Percentiles rank a stretch among this genome's conserved stretches.
phyloP scores from a whole-genome alignment of 2,888 invertebrate species.

The Bombyx huttoni region DNA sequence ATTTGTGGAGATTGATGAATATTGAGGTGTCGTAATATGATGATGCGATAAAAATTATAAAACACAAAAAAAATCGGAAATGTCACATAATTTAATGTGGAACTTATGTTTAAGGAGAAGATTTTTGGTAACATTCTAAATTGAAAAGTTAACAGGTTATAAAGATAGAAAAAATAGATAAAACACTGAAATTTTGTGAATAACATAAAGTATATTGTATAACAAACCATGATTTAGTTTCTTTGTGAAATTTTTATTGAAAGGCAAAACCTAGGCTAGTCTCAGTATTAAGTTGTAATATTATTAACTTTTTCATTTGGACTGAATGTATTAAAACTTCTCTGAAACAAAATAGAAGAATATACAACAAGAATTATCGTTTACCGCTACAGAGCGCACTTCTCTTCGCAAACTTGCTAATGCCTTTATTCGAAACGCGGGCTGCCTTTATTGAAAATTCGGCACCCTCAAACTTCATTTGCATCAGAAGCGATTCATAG shows the following conservation, averaged over 20 bases:
- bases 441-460: not conserved
- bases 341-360: not conserved
- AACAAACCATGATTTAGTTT: not conserved
- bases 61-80: too few species aligned
- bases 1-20: not conserved
- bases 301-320: not conserved
- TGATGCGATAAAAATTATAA: too few species aligned
- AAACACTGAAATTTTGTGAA: not conserved
- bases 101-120: too few species aligned
- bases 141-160: too few species aligned
- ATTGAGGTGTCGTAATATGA: not conserved
- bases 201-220: not conserved
- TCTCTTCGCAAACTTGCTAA: not conserved
- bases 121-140: too few species aligned
- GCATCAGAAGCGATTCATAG: not conserved
- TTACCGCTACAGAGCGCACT: not conserved
- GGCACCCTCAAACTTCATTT: not conserved
- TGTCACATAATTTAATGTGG: too few species aligned
- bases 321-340: not conserved
- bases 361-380: not conserved
- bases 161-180: too few species aligned
- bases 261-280: not conserved
- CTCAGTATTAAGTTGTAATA: not conserved
- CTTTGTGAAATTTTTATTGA: not conserved
- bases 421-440: not conserved